Conservation (phyloP, 2,888 invertebrate genomes). For the Hirtodrosophila alboralis region DNA sequence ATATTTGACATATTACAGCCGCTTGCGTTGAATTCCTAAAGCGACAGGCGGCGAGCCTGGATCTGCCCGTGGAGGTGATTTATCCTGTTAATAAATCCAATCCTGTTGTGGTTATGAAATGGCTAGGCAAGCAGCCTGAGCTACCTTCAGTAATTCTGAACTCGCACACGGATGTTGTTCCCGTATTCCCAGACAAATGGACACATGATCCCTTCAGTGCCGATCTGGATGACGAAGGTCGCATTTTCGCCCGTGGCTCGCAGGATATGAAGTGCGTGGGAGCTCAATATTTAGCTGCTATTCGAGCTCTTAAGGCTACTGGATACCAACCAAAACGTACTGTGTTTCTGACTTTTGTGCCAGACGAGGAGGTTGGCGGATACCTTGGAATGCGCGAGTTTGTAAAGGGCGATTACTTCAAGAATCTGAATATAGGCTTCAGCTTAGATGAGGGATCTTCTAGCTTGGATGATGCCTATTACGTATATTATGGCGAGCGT, state of each 20-base stretch:
- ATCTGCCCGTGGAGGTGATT: slow-evolving; percentile 87
- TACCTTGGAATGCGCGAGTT: slow-evolving; percentile 90
- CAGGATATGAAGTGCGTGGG: slow-evolving; percentile 94
- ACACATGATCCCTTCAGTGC: slow-evolving; percentile 95
- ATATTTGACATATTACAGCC: slow-evolving; percentile 38
- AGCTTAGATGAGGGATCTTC: slow-evolving; percentile 93
- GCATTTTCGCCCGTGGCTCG: slow-evolving; percentile 90
- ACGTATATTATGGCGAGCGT: slow-evolving; percentile 87
- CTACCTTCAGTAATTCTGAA: slow-evolving; percentile 92
- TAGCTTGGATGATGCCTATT: slow-evolving; percentile 87
- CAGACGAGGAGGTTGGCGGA: slow-evolving; percentile 90
- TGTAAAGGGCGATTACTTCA: slow-evolving; percentile 88
- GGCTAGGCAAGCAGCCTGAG: slow-evolving; percentile 89
- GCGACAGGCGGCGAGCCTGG: slow-evolving; percentile 88
- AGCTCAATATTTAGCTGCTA: slow-evolving; percentile 91
- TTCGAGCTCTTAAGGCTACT: slow-evolving; percentile 87
- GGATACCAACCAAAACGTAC: slow-evolving; percentile 88
- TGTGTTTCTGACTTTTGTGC: slow-evolving; percentile 89
- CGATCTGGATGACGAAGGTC: slow-evolving; percentile 92
- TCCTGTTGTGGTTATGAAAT: slow-evolving; percentile 92
- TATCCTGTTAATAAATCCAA: slow-evolving; percentile 86
- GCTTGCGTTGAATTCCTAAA: slow-evolving; percentile 89
- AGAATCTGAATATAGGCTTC: slow-evolving; percentile 90
- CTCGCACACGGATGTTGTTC: slow-evolving; percentile 98
- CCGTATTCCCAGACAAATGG: slow-evolving; percentile 95